Evolutionary conservation across 1,140 invertebrate genomes (phyloP).

Genomic region (Drosophila nikananu): DNA sequence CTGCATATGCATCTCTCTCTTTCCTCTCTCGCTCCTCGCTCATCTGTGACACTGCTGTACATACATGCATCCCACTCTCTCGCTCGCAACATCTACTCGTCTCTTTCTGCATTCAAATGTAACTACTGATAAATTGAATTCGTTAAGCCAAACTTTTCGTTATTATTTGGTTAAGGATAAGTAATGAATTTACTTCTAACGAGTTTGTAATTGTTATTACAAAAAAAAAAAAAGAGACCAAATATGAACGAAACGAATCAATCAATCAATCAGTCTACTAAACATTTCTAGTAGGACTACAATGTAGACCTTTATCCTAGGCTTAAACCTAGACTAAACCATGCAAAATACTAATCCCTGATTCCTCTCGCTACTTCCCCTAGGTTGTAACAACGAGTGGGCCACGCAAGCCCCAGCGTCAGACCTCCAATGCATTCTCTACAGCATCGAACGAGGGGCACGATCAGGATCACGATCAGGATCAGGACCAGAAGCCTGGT

Average conservation of each 20-base stretch:
- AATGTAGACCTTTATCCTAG: constrained; percentile 7
- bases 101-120: constrained; percentile 38
- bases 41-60: constrained; percentile 35
- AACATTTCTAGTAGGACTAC: constrained; percentile 33
- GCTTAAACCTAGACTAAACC: not conserved
- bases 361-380: constrained; percentile 17
- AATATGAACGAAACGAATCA: not conserved
- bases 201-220: not conserved
- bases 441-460: constrained; percentile 73
- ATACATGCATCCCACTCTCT: constrained; percentile 41
- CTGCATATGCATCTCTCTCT: constrained; percentile 39
- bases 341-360: not conserved
- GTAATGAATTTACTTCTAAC: not conserved
- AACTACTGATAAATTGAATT: constrained; percentile 34
- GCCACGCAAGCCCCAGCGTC: constrained; percentile 89
- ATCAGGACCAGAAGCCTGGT: constrained; percentile 37
- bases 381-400: constrained; percentile 92
- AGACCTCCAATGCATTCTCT: constrained; percentile 84
- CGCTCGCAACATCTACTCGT: constrained; percentile 46
- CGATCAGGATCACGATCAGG: constrained; percentile 67
- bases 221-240: not conserved
- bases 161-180: not conserved
- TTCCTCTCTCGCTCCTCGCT: constrained; percentile 31
- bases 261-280: constrained; percentile 21
- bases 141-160: not conserved